Evolutionary conservation across 1,140 invertebrate species (phyloP).

Genomic region (Hydropsyche tenuis): DNA sequence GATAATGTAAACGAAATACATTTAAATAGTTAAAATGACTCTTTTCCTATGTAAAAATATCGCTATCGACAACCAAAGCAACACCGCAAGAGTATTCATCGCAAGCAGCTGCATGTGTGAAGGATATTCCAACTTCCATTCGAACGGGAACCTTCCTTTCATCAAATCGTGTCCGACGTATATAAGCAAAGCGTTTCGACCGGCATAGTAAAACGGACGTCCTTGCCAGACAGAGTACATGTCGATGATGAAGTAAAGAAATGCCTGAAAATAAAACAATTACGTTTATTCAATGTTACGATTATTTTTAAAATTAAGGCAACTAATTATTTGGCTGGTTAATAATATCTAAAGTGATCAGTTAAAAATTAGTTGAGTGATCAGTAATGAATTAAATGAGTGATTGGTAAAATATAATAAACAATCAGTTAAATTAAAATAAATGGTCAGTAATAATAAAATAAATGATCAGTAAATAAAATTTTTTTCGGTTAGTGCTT

Average conservation of each 20-base stretch:
- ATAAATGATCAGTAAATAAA: too few species aligned
- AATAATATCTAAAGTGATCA: too few species aligned
- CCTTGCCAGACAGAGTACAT: conserved; percentile 76
- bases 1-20: conserved; percentile 1
- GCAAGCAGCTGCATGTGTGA: conserved; percentile 72
- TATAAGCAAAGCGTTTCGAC: conserved; percentile 85
- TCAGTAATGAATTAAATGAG: too few species aligned
- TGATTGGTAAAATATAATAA: too few species aligned
- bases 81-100: conserved; percentile 76
- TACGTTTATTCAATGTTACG: not conserved
- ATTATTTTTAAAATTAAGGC: too few species aligned
- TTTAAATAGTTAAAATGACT: conserved; percentile 69
- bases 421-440: too few species aligned
- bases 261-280: conserved; percentile 53
- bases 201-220: conserved; percentile 76
- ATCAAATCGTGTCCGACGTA: conserved; percentile 82
- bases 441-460: too few species aligned
- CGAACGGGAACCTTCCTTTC: conserved; percentile 77
- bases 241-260: conserved; percentile 78
- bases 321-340: too few species aligned
- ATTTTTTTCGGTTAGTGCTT: too few species aligned
- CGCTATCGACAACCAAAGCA: conserved; percentile 77
- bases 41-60: conserved; percentile 75
- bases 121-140: conserved; percentile 68
- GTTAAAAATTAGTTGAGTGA: too few species aligned